Evolutionary conservation across 2,888 invertebrate genomes (phyloP).

Genomic region (Xestobium rufovillosum): DNA sequence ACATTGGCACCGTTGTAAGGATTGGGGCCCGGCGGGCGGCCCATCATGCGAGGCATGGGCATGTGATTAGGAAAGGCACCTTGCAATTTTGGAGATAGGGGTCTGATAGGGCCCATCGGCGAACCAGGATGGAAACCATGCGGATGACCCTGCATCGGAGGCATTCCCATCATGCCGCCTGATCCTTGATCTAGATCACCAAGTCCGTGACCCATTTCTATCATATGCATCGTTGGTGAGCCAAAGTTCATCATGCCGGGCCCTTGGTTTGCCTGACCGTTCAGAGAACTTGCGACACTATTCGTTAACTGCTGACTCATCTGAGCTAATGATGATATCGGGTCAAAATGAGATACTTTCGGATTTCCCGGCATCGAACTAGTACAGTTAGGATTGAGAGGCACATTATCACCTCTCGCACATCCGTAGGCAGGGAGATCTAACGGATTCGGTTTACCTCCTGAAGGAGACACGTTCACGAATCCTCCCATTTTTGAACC

Average conservation of each 20-base stretch:
- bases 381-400: slow-evolving; percentile 58
- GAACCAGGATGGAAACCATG: slow-evolving; percentile 42
- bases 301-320: slow-evolving; percentile 90
- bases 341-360: slow-evolving; percentile 75
- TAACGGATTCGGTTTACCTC: slow-evolving; percentile 37
- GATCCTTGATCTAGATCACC: slow-evolving; percentile 37
- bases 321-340: slow-evolving; percentile 87
- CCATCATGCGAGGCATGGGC: slow-evolving; percentile 54
- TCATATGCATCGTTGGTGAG: slow-evolving; percentile 46
- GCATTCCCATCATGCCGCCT: slow-evolving; percentile 39
- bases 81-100: slow-evolving; percentile 61
- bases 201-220: slow-evolving; percentile 42
- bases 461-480: slow-evolving; percentile 43
- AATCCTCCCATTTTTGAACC: slow-evolving; percentile 41
- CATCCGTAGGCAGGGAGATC: slow-evolving; percentile 42
- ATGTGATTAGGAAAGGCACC: slow-evolving; percentile 47
- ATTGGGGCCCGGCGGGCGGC: slow-evolving; percentile 54
- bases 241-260: slow-evolving; percentile 52
- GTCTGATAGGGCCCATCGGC: slow-evolving; percentile 38
- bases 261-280: slow-evolving; percentile 47
- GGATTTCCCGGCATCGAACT: slow-evolving; percentile 49
- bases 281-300: slow-evolving; percentile 56
- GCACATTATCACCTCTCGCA: slow-evolving; percentile 54
- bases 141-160: slow-evolving; percentile 41
- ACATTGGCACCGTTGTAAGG: slow-evolving; percentile 73